Base-by-base conservation (phyloP, 2,797 vertebrate species). In the Propithecus deckenii region DNA sequence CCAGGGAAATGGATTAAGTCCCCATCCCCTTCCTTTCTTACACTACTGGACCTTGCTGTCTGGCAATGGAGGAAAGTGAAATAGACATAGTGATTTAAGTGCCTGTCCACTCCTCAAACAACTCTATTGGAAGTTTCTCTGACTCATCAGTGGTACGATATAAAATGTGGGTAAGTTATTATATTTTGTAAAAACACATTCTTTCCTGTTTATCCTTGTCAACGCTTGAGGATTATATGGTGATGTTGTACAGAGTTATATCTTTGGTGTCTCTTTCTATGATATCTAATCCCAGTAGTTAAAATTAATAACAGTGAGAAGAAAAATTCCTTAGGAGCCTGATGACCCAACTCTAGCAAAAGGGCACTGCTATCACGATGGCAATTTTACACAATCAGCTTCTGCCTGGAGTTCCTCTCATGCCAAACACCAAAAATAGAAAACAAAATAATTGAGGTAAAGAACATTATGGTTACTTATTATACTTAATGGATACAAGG, bases 221-320 rank as follows among this genome's bases (percentile, higher is more conserved):
- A 97, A 65, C 75, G 8, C 23, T 93, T 81, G 72, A 85, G 23
- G 57, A 87, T 89, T 91, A 86, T n/a, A 46, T 41, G 32, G 48
- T 80, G 41, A 43, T 30, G 43, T 15, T 65, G 52, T 35, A 5
- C 35, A 48, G 28, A 83, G 71, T 76, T 79, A 22, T 43, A 43
- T 55, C 63, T 74, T 89, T 86, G 50, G 20, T 79, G 32, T 72
- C 50, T 90, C 67, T 94, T 89, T 79, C 43, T 67, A 30, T 10
- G 59, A 32, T 52, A 46, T 18, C 78, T 85, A 95, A 87, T 96
- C 74, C 76, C 72, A 72, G 1, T 92, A 86, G 76, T 84, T 89
- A 95, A 85, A 93, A 74, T 83, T 80, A 96, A 81, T 94, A 87
- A 96, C 38, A 65, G 71, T 32, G 74, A 76, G 30, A 86, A 93